phyloP scores from a whole-genome alignment of 2,888 invertebrate genomes.

The Nudaria mundana region DNA sequence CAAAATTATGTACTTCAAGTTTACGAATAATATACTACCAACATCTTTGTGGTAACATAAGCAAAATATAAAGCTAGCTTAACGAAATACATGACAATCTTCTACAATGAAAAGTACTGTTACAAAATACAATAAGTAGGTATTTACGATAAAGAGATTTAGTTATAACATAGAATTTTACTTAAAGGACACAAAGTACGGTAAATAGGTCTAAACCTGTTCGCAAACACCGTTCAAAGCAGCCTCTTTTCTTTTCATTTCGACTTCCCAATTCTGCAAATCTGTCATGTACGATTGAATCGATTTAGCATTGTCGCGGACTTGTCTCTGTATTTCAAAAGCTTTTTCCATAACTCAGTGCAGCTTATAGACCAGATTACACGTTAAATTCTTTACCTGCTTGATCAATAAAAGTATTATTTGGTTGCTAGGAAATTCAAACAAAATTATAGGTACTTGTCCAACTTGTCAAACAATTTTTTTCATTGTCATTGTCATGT shows the following conservation, averaged over 20 bases:
- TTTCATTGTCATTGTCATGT: conserved; percentile 37
- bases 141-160: too few species aligned
- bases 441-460: conserved; percentile 8
- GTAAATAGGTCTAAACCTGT: conserved; percentile 65
- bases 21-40: neutral
- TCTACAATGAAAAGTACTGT: neutral
- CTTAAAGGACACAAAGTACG: conserved; percentile 31
- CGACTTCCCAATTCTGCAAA: conserved; percentile 85
- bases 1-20: conserved; percentile 1
- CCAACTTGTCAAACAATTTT: conserved; percentile 34
- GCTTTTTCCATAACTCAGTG: conserved; percentile 79
- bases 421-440: conserved; percentile 33
- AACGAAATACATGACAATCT: conserved; percentile 14
- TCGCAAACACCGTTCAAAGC: conserved; percentile 74
- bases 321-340: conserved; percentile 85
- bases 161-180: conserved; percentile 12
- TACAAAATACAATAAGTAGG: conserved; percentile 1
- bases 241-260: conserved; percentile 87
- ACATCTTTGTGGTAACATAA: neutral
- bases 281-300: conserved; percentile 86
- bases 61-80: conserved; percentile 14
- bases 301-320: conserved; percentile 86
- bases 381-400: conserved; percentile 46
- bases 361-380: conserved; percentile 22
- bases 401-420: conserved; percentile 49